These are phyloP conservation scores for Danio choprae DNA, from an alignment of 2,797 vertebrate species.

Conservation along the genomic window DNA sequence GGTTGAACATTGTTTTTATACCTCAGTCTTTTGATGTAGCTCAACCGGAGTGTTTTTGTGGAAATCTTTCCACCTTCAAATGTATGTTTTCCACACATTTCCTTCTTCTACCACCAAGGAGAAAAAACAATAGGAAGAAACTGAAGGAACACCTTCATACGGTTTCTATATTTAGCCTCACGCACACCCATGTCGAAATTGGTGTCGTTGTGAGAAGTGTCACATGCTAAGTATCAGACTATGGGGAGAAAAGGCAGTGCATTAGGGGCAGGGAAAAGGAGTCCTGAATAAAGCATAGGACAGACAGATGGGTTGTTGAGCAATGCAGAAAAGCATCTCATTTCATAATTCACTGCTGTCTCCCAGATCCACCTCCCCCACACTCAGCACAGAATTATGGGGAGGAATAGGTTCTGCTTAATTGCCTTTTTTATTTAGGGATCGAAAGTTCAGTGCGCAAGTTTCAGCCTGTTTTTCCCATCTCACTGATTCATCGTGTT, in stretches of 20 bases:
- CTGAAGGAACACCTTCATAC: constrained; percentile 21
- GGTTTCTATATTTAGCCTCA: constrained; percentile 51
- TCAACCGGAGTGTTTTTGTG: not conserved
- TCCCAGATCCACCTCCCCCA: not conserved
- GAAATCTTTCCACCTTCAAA: not conserved
- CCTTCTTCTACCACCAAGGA: constrained; percentile 13
- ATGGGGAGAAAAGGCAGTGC: not conserved
- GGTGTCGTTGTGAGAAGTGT: constrained; percentile 20
- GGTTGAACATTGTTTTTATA: not conserved
- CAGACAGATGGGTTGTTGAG: constrained; percentile 20
- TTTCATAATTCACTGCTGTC: constrained; percentile 24
- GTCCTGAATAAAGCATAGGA: constrained; percentile 8
- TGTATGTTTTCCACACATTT: constrained; percentile 9
- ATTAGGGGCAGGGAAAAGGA: not conserved
- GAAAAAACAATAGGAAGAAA: not conserved
- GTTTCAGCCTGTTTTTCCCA: constrained; percentile 17
- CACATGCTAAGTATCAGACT: constrained; percentile 3
- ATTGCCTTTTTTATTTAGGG: constrained; percentile 37
- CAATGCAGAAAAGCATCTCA: constrained; percentile 10
- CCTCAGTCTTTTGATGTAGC: not conserved
- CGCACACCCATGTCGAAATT: constrained; percentile 19
- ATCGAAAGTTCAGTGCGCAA: constrained; percentile 23
- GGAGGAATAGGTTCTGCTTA: constrained; percentile 28
- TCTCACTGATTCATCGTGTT: constrained; percentile 5
- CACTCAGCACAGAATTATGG: constrained; percentile 22